phyloP scores from a whole-genome alignment of 2,888 invertebrate species.

The Lamellibrachia satsuma region DNA sequence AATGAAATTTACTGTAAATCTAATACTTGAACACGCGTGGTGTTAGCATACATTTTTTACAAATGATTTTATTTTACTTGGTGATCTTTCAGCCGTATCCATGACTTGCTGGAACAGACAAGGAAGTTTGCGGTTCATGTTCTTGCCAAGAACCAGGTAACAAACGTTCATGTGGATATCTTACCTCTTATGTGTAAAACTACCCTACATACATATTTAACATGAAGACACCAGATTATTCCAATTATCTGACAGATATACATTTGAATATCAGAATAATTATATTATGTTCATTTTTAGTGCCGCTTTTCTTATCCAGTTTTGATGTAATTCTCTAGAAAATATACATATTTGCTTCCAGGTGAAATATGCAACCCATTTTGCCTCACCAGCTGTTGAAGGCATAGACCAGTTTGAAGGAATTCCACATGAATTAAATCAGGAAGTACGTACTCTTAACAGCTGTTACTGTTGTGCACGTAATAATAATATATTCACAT shows the following conservation, averaged over 20 bases:
- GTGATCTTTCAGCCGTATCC: slow-evolving; percentile 51
- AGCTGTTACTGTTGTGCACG: background rate
- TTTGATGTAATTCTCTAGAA: background rate
- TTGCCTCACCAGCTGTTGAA: slow-evolving; percentile 52
- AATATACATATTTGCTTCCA: slow-evolving; percentile 35
- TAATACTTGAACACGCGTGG: too few relatives aligned
- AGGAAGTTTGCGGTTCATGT: slow-evolving; percentile 60
- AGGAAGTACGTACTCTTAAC: slow-evolving; percentile 40
- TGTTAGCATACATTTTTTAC: too few relatives aligned
- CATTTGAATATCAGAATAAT: background rate
- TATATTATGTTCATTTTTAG: background rate
- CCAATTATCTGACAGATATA: background rate
- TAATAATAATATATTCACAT: background rate
- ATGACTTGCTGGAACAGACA: slow-evolving; percentile 50
- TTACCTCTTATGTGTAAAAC: background rate
- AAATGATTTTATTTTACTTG: background rate
- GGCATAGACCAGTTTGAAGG: slow-evolving; percentile 54
- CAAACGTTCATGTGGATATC: background rate
- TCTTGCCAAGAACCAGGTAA: slow-evolving; percentile 57
- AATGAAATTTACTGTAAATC: too few relatives aligned
- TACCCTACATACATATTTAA: background rate
- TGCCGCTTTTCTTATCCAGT: background rate
- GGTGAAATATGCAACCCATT: slow-evolving; percentile 56
- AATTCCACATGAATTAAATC: slow-evolving; percentile 49
- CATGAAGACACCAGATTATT: background rate